Base-by-base conservation (phyloP, 2,888 invertebrate species). In the Chrysolina americana region DNA sequence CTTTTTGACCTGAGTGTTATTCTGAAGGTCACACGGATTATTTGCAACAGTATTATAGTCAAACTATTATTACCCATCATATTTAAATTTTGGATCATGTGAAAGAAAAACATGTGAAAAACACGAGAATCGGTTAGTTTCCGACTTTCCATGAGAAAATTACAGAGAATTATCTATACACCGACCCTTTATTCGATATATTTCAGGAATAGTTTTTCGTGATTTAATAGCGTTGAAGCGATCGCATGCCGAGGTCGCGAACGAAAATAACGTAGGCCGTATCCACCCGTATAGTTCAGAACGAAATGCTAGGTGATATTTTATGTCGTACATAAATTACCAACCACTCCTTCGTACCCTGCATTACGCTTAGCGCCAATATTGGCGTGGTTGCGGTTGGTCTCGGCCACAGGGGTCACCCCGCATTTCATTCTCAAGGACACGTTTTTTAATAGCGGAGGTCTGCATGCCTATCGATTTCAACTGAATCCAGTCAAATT, bases 381-480 rank as follows among this genome's bases (percentile, higher is more conserved):
- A 79, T 78, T 78, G 75, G 73, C 75, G 66, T 75, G 78, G 79
- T 80, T 80, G 79, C 80, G 77, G 79, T 66, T 71, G 76, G 77
- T 59, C 64, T 65, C 64, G 68, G 53, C 64, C 21, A 21, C 21
- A 53, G 53, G 41, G 71, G 59, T 59, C 59, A 53, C 59, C 66
- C 41, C 44, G 44, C 50, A 41, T 59, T 41, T 48, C 66, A 47
- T 41, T 53, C n/a, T 56, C 64, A 73, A 73, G 73, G 73, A 68
- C 56, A 28, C 8, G 13, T 59, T 28, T 59, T 59, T 59, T 59
- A 36, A 59, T 28, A 15, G 59, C 15, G 36, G 8, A 36, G 36
- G 6, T 36, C 8, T 8, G 8, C 36, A 36, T 3, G 8, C 36
- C 36, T 36, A 36, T 36, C 36, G 36, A 36, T 36, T 36, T 36